phyloP scores from a whole-genome alignment of 1,140 invertebrate genomes.

The Portunus trituberculatus region DNA sequence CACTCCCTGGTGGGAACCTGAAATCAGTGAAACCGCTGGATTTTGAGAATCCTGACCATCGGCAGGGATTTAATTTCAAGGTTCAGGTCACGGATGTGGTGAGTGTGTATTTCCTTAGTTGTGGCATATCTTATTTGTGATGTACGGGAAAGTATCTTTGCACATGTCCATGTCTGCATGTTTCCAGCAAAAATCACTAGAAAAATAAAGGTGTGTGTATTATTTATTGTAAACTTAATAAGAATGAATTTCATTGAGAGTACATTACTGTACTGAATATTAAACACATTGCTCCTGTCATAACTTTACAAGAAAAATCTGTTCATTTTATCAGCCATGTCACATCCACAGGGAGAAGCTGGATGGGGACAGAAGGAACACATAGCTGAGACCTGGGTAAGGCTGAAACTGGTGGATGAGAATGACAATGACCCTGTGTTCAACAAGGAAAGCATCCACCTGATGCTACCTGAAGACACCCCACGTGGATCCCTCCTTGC shows the following conservation, averaged over 20 bases:
- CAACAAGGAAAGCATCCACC: conserved; percentile 83
- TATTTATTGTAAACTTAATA: too few relatives aligned
- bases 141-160: too few relatives aligned
- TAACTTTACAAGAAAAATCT: too few relatives aligned
- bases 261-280: too few relatives aligned
- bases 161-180: too few relatives aligned
- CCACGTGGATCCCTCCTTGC: conserved; percentile 91
- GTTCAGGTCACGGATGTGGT: conserved; percentile 78
- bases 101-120: background rate
- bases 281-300: too few relatives aligned
- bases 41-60: conserved; percentile 78
- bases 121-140: too few relatives aligned
- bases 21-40: conserved; percentile 79
- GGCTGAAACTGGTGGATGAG: conserved; percentile 92
- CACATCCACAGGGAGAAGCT: conserved; percentile 23
- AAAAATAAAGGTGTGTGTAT: too few relatives aligned
- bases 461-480: conserved; percentile 97
- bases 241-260: too few relatives aligned
- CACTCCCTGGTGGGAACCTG: conserved; percentile 80
- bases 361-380: conserved; percentile 27
- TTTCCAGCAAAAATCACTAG: too few relatives aligned
- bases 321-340: background rate
- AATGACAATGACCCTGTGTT: conserved; percentile 95
- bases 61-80: conserved; percentile 78
- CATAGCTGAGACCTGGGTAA: conserved; percentile 80